phyloP scores from a whole-genome alignment of 2,113 vertebrate genomes.

The Argyrosomus japonicus region DNA sequence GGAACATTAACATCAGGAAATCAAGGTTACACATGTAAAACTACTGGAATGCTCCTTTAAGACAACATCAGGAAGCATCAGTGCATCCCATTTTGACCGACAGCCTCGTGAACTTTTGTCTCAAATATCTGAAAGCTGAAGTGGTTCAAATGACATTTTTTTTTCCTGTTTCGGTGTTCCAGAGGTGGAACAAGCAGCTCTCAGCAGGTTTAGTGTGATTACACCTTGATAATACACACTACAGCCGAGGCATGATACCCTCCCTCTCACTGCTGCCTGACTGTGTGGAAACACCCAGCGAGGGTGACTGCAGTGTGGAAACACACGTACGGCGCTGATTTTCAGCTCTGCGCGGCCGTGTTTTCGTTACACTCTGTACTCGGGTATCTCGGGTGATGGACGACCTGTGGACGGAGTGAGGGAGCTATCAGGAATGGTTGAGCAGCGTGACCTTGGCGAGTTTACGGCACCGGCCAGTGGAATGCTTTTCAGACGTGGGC shows the following conservation, averaged over 20 bases:
- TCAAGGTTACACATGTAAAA: neutral
- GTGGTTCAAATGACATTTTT: no score
- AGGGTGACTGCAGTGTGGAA: neutral
- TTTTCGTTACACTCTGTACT: conserved; percentile 64
- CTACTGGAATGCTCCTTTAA: neutral
- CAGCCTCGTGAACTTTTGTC: no score
- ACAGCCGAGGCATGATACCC: neutral
- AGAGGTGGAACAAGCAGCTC: neutral
- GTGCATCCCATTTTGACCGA: neutral
- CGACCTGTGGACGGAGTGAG: neutral
- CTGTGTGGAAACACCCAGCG: neutral
- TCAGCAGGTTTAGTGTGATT: neutral
- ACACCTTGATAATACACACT: neutral
- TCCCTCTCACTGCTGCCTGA: neutral
- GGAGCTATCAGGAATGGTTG: conserved; percentile 10
- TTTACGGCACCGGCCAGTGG: conserved; percentile 47
- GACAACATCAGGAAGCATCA: neutral
- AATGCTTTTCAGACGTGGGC: conserved; percentile 48
- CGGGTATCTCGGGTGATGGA: conserved; percentile 36
- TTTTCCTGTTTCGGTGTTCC: neutral
- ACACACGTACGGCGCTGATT: neutral
- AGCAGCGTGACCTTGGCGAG: conserved; percentile 64
- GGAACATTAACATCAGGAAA: neutral
- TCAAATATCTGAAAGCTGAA: neutral
- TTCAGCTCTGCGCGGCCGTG: conserved; percentile 4